Evolutionary conservation across 2,113 vertebrate genomes (phyloP).

Genomic region (Psilopsiagon aymara): DNA sequence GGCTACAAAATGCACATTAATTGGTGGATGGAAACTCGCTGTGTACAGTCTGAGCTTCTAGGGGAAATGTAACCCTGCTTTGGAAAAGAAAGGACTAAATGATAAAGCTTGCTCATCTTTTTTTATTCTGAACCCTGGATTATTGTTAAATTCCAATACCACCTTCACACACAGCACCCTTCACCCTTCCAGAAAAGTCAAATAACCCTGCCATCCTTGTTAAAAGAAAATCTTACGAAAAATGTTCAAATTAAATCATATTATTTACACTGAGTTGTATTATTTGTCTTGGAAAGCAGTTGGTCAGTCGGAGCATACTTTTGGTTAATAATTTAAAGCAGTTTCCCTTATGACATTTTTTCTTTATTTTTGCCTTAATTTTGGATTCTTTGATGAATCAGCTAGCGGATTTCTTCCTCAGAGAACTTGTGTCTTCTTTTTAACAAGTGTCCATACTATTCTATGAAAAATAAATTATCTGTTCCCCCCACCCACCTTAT

Average conservation of each 20-base stretch:
- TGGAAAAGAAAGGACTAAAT: neutral
- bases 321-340: neutral
- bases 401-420: neutral
- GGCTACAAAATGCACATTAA: neutral
- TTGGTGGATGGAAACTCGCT: neutral
- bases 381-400: neutral
- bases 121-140: neutral
- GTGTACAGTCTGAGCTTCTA: neutral
- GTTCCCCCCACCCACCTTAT: neutral
- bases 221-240: neutral
- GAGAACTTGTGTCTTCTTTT: neutral
- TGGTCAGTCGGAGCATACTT: neutral
- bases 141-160: neutral
- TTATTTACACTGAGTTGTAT: neutral
- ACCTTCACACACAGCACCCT: neutral
- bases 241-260: neutral
- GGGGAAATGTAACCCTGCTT: neutral
- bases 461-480: neutral
- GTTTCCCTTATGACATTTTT: neutral
- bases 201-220: neutral
- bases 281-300: neutral
- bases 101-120: neutral
- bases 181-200: neutral
- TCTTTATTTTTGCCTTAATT: neutral
- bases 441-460: neutral